Conservation (phyloP, 2,113 vertebrate species). For the Odocoileus hemionus region DNA sequence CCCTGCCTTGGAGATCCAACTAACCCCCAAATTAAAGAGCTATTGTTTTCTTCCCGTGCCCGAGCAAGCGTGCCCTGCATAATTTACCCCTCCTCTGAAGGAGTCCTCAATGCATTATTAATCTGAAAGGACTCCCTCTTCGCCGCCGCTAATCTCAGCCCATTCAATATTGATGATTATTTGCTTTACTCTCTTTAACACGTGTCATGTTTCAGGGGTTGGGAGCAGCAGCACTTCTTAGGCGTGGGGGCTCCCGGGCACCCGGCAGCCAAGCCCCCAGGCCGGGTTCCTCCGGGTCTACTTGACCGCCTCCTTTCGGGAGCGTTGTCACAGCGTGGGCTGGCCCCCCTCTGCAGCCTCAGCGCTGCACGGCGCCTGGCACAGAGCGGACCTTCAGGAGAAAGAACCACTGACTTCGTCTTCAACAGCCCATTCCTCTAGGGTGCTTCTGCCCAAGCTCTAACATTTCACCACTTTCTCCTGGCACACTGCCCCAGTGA, state of each 20-base stretch:
- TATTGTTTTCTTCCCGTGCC: constrained; percentile 2
- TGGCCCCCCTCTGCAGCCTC: background rate
- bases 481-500: background rate
- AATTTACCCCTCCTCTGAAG: constrained; percentile 50
- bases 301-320: background rate
- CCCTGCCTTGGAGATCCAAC: background rate
- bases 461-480: background rate
- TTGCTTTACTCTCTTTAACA: constrained; percentile 62
- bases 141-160: constrained; percentile 55
- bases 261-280: background rate
- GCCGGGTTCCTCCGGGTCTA: background rate
- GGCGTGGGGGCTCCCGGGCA: background rate
- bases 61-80: constrained; percentile 15
- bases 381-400: background rate
- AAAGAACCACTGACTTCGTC: background rate
- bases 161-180: constrained; percentile 70
- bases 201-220: background rate
- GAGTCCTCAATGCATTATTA: constrained; percentile 62
- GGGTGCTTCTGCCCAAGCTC: background rate
- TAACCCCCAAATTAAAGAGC: constrained; percentile 42
- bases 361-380: fast-evolving
- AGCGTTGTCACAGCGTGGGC: background rate
- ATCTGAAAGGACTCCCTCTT: constrained; percentile 64
- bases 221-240: background rate
- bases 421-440: background rate